These are phyloP conservation scores for Lasius platythorax DNA, from an alignment of 2,888 invertebrate species.

Conservation along the genomic window DNA sequence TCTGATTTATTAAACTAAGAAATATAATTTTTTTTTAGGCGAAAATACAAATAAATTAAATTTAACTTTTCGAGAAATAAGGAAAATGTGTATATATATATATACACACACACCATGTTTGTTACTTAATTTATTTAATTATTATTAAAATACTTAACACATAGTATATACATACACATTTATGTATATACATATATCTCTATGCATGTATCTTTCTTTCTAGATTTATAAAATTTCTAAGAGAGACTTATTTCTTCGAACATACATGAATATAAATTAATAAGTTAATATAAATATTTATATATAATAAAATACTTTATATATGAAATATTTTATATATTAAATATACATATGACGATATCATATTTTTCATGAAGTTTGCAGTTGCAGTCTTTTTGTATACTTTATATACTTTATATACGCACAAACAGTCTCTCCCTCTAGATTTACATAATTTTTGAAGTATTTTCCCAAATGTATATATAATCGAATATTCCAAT, in stretches of 20 bases:
- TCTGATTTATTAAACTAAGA: not conserved
- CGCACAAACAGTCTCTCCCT: too few relatives aligned
- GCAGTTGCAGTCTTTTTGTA: not conserved
- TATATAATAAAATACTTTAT: not conserved
- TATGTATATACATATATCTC: not conserved
- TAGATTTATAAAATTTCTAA: not conserved
- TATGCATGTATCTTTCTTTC: not conserved
- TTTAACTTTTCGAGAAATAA: not conserved
- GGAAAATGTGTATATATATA: not conserved
- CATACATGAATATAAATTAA: not conserved
- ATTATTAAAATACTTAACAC: not conserved
- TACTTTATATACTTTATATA: not conserved
- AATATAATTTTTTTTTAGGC: not conserved
- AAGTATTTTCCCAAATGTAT: too few relatives aligned
- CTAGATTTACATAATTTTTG: too few relatives aligned
- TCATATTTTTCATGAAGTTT: not conserved
- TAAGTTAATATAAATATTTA: not conserved
- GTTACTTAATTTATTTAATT: not conserved
- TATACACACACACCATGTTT: not conserved
- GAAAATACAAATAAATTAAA: not conserved
- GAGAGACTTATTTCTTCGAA: not conserved
- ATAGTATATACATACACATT: too few relatives aligned
- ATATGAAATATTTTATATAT: not conserved
- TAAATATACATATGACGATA: not conserved
- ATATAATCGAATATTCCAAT: too few relatives aligned